Percentiles rank a stretch among this genome's conserved stretches.
Evolutionary conservation across 2,888 invertebrate genomes (phyloP).

Genomic region (Crossocerus cetratus): DNA sequence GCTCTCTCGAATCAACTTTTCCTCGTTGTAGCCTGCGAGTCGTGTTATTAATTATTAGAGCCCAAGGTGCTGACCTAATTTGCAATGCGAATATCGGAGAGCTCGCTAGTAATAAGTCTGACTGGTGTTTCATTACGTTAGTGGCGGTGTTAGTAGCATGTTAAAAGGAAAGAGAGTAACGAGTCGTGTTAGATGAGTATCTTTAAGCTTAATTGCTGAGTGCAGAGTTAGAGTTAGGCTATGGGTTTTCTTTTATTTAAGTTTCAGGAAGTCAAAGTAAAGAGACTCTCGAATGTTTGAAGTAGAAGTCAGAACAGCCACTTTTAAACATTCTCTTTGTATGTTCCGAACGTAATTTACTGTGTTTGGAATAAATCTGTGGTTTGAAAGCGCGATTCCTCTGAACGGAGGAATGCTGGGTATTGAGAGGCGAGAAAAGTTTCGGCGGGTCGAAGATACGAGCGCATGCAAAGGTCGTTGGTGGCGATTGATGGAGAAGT

Average conservation of each 20-base stretch:
- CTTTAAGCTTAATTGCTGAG: too few species aligned
- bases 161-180: constrained; percentile 21
- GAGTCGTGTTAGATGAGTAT: too few species aligned
- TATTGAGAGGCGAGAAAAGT: not conserved
- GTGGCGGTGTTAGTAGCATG: constrained; percentile 22
- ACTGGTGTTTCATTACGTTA: not conserved
- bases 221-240: too few species aligned
- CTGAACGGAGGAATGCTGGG: too few species aligned
- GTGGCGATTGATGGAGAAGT: constrained; percentile 28
- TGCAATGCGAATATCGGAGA: not conserved
- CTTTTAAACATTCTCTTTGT: too few species aligned
- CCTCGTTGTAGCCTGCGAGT: not conserved
- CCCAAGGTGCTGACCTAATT: constrained; percentile 17
- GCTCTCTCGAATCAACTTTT: constrained; percentile 7
- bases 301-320: too few species aligned
- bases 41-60: constrained; percentile 28
- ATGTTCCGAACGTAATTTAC: too few species aligned
- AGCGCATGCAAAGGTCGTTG: not conserved
- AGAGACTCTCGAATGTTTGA: too few species aligned
- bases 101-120: not conserved
- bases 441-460: not conserved
- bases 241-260: too few species aligned
- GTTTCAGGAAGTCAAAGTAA: too few species aligned
- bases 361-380: too few species aligned
- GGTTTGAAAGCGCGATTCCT: too few species aligned